These are phyloP conservation scores for Ctenosaura bakeri DNA, from an alignment of 2,797 vertebrate genomes.

Conservation along the genomic window DNA sequence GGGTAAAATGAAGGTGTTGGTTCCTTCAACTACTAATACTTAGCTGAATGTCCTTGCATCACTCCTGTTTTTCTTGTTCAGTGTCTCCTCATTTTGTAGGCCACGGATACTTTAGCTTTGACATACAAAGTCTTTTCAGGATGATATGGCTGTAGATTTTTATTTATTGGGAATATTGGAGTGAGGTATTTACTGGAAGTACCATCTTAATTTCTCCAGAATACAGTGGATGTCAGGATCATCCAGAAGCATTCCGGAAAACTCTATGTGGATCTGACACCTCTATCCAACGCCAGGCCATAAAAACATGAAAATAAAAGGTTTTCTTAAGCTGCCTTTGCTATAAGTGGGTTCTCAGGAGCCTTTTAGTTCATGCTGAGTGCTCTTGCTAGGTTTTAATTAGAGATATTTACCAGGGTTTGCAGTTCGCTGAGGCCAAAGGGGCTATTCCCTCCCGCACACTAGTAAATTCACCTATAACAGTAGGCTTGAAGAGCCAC, in stretches of 20 bases:
- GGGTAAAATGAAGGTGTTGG: background rate
- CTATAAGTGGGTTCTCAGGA: too few species aligned
- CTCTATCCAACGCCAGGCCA: background rate
- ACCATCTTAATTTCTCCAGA: background rate
- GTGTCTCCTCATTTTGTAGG: background rate
- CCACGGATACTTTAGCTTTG: background rate
- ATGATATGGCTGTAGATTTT: background rate
- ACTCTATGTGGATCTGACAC: background rate
- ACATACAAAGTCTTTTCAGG: background rate
- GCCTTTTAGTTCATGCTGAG: too few species aligned
- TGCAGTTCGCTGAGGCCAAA: too few species aligned
- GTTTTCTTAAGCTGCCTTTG: too few species aligned
- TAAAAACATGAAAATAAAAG: background rate
- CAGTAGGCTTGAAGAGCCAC: too few species aligned
- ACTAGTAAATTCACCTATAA: too few species aligned
- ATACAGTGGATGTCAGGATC: background rate
- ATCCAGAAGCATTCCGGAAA: background rate
- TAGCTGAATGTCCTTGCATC: background rate
- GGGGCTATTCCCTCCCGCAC: too few species aligned
- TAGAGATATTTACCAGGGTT: too few species aligned
- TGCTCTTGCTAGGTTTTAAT: too few species aligned
- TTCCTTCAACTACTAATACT: background rate
- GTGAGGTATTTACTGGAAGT: background rate
- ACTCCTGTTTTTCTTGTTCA: slow-evolving; percentile 6
- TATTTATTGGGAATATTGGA: background rate